A percentile compares a stretch with the other conserved stretches of the same genome.
Conservation (phyloP, 2,797 vertebrate species). For the Gymnocypris eckloni region DNA sequence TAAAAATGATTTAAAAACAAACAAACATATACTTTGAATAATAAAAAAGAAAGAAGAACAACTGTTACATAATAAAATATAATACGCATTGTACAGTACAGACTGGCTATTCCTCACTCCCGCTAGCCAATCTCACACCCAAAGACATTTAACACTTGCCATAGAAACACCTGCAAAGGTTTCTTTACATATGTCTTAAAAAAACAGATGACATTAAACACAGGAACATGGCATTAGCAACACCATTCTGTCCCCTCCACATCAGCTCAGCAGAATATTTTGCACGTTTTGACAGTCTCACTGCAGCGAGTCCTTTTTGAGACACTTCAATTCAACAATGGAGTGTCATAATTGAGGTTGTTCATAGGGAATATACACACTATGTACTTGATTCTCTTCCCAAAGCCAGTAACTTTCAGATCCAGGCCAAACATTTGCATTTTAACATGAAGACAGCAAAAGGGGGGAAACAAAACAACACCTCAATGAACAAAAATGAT, state of each 20-base stretch:
- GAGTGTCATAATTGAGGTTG: slow-evolving; percentile 61
- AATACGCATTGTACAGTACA: slow-evolving; percentile 85
- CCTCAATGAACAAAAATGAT: slow-evolving; percentile 71
- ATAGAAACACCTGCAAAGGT: slow-evolving; percentile 64
- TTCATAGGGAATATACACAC: slow-evolving; percentile 57
- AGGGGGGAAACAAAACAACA: slow-evolving; percentile 63
- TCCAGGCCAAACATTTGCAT: slow-evolving; percentile 63
- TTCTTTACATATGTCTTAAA: slow-evolving; percentile 60
- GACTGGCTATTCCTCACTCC: slow-evolving; percentile 70
- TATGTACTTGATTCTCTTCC: slow-evolving; percentile 41
- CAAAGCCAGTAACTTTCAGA: slow-evolving; percentile 61
- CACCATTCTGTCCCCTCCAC: slow-evolving; percentile 56
- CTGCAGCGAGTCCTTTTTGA: slow-evolving; percentile 49
- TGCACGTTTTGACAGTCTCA: slow-evolving; percentile 52
- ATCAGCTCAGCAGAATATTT: slow-evolving; percentile 55
- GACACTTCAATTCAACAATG: slow-evolving; percentile 51
- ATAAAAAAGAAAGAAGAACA: slow-evolving; percentile 62
- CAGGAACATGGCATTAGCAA: slow-evolving; percentile 61
- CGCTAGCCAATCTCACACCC: slow-evolving; percentile 67
- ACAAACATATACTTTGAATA: slow-evolving; percentile 59
- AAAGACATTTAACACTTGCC: slow-evolving; percentile 67
- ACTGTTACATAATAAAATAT: slow-evolving; percentile 84
- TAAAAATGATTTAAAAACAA: slow-evolving; percentile 73
- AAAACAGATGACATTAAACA: slow-evolving; percentile 52
- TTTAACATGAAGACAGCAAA: slow-evolving; percentile 53